phyloP scores from a whole-genome alignment of 2,113 vertebrate genomes.

The Tupaia tana region DNA sequence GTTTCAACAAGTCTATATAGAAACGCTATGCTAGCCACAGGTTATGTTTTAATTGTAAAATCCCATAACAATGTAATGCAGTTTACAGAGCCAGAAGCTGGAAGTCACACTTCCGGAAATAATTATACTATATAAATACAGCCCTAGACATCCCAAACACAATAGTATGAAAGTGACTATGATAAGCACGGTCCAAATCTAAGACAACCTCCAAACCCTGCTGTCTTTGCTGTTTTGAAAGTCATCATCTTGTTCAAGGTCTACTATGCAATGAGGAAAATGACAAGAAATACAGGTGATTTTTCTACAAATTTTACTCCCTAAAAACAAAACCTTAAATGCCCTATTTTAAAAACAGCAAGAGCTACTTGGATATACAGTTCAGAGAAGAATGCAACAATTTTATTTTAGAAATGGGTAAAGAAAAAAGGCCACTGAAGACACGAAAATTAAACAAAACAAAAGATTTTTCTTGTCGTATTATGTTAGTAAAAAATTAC shows the following conservation, averaged over 20 bases:
- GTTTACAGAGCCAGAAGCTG: neutral
- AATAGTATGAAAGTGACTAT: neutral
- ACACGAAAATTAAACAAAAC: slow-evolving; percentile 11
- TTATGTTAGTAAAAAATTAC: neutral
- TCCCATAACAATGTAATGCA: neutral
- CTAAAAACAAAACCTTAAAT: neutral
- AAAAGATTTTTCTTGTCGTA: slow-evolving; percentile 14
- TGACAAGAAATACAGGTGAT: neutral
- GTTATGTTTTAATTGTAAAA: neutral
- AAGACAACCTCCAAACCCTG: neutral
- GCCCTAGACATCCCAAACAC: neutral
- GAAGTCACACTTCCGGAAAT: neutral
- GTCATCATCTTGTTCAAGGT: neutral
- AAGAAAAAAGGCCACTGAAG: neutral
- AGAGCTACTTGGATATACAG: neutral
- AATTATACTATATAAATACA: neutral
- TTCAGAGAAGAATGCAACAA: neutral
- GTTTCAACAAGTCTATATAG: neutral
- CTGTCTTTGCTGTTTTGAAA: neutral
- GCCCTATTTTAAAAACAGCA: slow-evolving; percentile 32
- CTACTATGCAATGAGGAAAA: neutral
- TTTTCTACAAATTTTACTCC: neutral
- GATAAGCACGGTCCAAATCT: neutral
- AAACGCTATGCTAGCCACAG: too few relatives aligned
- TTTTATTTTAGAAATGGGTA: neutral